Evolutionary conservation across 2,888 invertebrate genomes (phyloP), one percentile per base, ranked within the genome.

Genomic region (Pseudococcus jackbeardsleyi): DNA sequence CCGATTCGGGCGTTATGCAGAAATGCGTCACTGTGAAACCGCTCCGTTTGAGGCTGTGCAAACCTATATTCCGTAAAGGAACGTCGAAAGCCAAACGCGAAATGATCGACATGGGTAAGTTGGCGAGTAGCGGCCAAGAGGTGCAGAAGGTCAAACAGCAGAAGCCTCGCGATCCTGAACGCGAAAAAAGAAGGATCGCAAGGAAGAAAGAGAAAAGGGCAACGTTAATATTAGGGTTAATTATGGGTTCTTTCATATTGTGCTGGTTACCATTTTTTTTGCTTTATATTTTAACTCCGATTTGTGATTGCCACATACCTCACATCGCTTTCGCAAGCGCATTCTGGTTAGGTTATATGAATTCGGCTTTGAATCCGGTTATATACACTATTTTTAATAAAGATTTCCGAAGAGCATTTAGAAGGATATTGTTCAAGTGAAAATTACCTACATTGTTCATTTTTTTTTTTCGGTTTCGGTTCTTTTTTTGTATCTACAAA

Each of bases 181-280:
- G 97, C 90, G 98, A 98, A 91, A 98, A 98, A 92, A 94, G 97
- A 89, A 94, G 98, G 90, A 94, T 99, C 90, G 98, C 98, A 0
- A 94, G 98, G 90, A 98, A 98, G 91, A 97, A 98, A 91, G 99
- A 99, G 92, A 96, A 99, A 91, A 93, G 99, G 82, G 99, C 99
- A 2, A 99, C 99, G 0, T 93, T 99, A 39, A 98, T 99, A 90
- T 93, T 99, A 90, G 99, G 99, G 64, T 94, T 99, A 89, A 99
- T 99, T 90, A 98, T 99, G 97, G 98, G 98, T 89, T 98, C 98
- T 90, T 99, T 99, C 92, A 99, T 99, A 90, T 96, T 98, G 89
- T 98, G 98, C 91, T 99, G 99, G 99, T 93, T 99, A 91, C 99
- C 99, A 0, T 99, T 99, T 92, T 99, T 99, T 94, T 95, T 97